Percentiles rank a stretch among this genome's conserved stretches.
Conservation (phyloP, 2,113 vertebrate genomes). For the Neodon shergylaensis region DNA sequence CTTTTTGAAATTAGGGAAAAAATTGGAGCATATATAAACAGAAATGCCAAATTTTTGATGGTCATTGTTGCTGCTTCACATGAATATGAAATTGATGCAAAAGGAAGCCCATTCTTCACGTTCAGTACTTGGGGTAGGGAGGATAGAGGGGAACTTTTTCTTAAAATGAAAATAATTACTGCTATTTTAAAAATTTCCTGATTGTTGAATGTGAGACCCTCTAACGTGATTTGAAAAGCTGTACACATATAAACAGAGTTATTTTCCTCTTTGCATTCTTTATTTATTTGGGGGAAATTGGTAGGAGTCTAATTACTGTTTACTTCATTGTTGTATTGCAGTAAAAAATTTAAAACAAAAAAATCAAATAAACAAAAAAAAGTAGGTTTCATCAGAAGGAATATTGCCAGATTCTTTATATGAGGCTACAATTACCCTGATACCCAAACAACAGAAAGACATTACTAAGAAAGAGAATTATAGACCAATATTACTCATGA, state of each 20-base stretch:
- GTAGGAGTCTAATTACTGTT: slow-evolving; percentile 86
- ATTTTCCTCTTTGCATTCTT: slow-evolving; percentile 76
- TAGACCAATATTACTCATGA: no score
- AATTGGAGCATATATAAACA: slow-evolving; percentile 84
- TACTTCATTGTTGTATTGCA: slow-evolving; percentile 86
- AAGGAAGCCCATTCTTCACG: slow-evolving; percentile 71
- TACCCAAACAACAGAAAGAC: no score
- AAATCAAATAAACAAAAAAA: not conserved
- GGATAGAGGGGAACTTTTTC: slow-evolving; percentile 74
- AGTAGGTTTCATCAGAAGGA: no score
- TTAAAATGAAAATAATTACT: slow-evolving; percentile 81
- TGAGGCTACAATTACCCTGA: no score
- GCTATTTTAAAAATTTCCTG: slow-evolving; percentile 84
- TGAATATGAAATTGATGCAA: slow-evolving; percentile 79
- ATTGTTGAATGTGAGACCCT: slow-evolving; percentile 82
- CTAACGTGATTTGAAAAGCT: slow-evolving; percentile 82
- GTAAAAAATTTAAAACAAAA: slow-evolving; percentile 85
- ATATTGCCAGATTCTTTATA: no score
- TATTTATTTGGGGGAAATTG: slow-evolving; percentile 75
- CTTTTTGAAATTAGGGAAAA: slow-evolving; percentile 81
- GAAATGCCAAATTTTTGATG: slow-evolving; percentile 85
- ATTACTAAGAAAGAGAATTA: no score
- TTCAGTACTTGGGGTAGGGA: slow-evolving; percentile 75
- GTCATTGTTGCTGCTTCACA: slow-evolving; percentile 86
- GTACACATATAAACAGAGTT: slow-evolving; percentile 78